Base-by-base conservation (phyloP, 2,888 invertebrate species). In the Linnaemya tessellans region DNA sequence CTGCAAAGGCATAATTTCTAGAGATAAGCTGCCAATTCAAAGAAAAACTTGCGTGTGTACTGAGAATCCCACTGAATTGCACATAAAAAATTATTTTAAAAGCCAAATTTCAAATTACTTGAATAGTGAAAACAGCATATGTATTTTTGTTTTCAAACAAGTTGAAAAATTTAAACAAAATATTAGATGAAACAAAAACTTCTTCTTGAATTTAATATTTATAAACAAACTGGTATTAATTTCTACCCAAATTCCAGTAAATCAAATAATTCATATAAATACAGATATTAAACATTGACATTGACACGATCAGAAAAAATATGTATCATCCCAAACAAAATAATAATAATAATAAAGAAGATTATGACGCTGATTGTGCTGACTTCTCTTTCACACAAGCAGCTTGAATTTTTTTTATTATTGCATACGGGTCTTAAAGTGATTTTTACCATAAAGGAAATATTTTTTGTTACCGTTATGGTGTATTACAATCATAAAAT, bases 381-480 rank as follows among this genome's bases (percentile, higher is more conserved):
- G 60, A 56, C 56, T 62, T 43, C 68, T 70, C 15, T 46, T 70
- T 15, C 30, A 11, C 38, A 78, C 18, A 43, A 54, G 30, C 22
- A 54, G 49, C 49, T 51, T 43, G 11, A 74, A 10, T n/a, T n/a
- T 73, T 58, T 64, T n/a, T n/a, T n/a, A n/a, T n/a, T 20, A 15
- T 13, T 64, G 15, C 22, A 25, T 43, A 25, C 20, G 49, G 22
- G n/a, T 20, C 35, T 73, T 46, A 58, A 22, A 46, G 68, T 49
- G 73, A 11, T 70, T 62, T 58, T 67, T 77, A 20, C 71, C 71
- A 77, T 77, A 80, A 77, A 71, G 71, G 80, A 67, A 67, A 62
- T 54, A 68, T 80, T 71, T n/a, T 84, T 60, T 77, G 73, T 85
- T 82, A 85, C 85, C 81, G 81, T 82, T 79, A 85, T 79, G 79